Evolutionary conservation across 1,140 invertebrate species (phyloP), one percentile per base, ranked within the genome.

Genomic region (Druon quercuslanigerum): DNA sequence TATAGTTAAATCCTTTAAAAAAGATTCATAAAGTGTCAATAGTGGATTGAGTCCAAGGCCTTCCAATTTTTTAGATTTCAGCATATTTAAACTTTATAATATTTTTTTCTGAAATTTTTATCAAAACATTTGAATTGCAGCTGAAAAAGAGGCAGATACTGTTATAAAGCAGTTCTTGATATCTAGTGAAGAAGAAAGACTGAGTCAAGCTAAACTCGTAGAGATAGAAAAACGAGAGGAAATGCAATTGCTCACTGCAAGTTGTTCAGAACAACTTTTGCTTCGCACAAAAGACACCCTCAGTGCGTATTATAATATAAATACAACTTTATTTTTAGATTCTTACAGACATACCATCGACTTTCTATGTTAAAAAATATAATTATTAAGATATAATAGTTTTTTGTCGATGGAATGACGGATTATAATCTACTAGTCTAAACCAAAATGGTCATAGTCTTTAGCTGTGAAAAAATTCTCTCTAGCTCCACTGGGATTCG

Each of bases 141-240:
- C 93, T 88, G 94, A 95, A 86, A 90, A 92, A 88, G 92, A 93
- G 80, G 93, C 94, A 75, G 93, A 94, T 86, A 89, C 92, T 75
- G 92, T 95, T 20, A 94, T 96, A 54, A 92, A 92, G 81, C 92
- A 95, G 85, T 93, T 95, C 83, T 89, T 95, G 79, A 87, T 90
- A 72, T 91, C 92, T 79, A 94, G 92, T 78, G 92, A 92, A 78
- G 89, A 92, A 52, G 91, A 92, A 78, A 91, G 93, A 84, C 92
- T 94, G 87, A 92, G 92, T 33, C 91, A 94, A 71, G 90, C 92
- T 71, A 92, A 94, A 85, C 91, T 94, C 72, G 84, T 95, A 6
- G 94, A 95, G 72, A 91, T 93, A 86, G 95, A 96, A 84, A 92
- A 93, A 78, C 88, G 91, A 60, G 94, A 95, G 87, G 93, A 95